These are phyloP conservation scores for Pollachius pollachius DNA, from an alignment of 2,113 vertebrate species.

Conservation along the genomic window DNA sequence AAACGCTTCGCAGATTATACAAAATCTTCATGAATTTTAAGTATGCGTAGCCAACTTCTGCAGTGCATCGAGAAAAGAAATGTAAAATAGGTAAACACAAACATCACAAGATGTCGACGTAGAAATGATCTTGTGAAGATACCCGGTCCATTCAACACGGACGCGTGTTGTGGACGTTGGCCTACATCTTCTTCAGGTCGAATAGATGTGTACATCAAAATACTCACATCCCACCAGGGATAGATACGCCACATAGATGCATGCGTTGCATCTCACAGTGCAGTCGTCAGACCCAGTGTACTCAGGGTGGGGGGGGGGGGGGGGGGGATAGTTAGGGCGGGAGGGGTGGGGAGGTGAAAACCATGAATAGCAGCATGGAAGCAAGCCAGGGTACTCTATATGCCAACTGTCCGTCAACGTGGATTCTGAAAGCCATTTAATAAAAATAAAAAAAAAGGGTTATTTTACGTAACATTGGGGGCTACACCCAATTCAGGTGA, in stretches of 20 bases:
- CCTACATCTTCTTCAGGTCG: slow-evolving; percentile 49
- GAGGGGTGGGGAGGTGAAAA: slow-evolving; percentile 41
- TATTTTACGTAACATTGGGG: slow-evolving; percentile 21
- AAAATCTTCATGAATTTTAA: slow-evolving; percentile 49
- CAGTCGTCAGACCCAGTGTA: slow-evolving; percentile 71
- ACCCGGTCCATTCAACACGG: slow-evolving; percentile 52
- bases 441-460: background rate
- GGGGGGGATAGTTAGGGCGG: too few relatives aligned
- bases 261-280: slow-evolving; percentile 72
- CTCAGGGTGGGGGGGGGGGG: slow-evolving; percentile 21
- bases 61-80: slow-evolving; percentile 41
- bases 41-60: slow-evolving; percentile 19
- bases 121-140: slow-evolving; percentile 50
- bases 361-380: slow-evolving; percentile 71
- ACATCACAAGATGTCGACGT: slow-evolving; percentile 56
- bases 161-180: slow-evolving; percentile 22
- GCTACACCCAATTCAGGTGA: slow-evolving; percentile 42
- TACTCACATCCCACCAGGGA: slow-evolving; percentile 58
- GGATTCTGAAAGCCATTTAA: slow-evolving; percentile 21
- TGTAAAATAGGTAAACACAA: slow-evolving; percentile 45
- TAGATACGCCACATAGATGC: slow-evolving; percentile 51
- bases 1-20: slow-evolving; percentile 40
- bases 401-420: slow-evolving; percentile 57
- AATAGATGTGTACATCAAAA: slow-evolving; percentile 66
- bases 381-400: slow-evolving; percentile 55